These are phyloP conservation scores for Sebastes reedi DNA, from an alignment of 2,797 vertebrate genomes.

Conservation along the genomic window DNA sequence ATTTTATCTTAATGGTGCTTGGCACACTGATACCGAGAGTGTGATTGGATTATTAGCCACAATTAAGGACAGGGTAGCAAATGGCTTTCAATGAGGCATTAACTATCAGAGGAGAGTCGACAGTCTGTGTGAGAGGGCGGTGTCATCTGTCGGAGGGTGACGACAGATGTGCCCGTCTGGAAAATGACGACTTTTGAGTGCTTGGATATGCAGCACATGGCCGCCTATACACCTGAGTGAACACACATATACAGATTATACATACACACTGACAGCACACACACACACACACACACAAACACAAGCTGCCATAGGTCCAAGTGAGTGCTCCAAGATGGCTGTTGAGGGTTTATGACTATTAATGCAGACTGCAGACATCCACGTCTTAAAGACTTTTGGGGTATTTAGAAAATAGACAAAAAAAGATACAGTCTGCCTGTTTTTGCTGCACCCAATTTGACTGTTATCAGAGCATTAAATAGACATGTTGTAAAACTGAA, in stretches of 20 bases:
- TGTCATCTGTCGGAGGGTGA: constrained; percentile 45
- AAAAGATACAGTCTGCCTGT: background rate
- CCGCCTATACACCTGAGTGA: background rate
- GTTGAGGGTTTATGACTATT: constrained; percentile 26
- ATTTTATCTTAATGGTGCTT: constrained; percentile 76
- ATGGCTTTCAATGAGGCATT: constrained; percentile 77
- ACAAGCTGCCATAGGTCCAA: constrained; percentile 25
- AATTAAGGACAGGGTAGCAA: constrained; percentile 74
- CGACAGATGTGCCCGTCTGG: constrained; percentile 43
- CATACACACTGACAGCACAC: background rate
- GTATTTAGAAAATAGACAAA: constrained; percentile 6
- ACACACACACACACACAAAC: background rate
- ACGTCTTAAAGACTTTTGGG: constrained; percentile 6
- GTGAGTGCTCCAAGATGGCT: constrained; percentile 30
- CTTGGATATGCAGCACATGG: background rate
- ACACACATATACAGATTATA: constrained; percentile 1
- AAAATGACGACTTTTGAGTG: constrained; percentile 5
- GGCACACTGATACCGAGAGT: constrained; percentile 67
- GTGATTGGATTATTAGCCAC: constrained; percentile 80
- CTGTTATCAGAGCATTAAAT: no score
- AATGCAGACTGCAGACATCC: constrained; percentile 10
- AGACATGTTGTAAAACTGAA: no score
- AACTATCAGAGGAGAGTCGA: constrained; percentile 54
- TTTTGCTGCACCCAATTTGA: background rate
- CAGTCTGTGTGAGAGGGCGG: constrained; percentile 45